phyloP scores from a whole-genome alignment of 2,797 vertebrate species.

The Falco peregrinus region DNA sequence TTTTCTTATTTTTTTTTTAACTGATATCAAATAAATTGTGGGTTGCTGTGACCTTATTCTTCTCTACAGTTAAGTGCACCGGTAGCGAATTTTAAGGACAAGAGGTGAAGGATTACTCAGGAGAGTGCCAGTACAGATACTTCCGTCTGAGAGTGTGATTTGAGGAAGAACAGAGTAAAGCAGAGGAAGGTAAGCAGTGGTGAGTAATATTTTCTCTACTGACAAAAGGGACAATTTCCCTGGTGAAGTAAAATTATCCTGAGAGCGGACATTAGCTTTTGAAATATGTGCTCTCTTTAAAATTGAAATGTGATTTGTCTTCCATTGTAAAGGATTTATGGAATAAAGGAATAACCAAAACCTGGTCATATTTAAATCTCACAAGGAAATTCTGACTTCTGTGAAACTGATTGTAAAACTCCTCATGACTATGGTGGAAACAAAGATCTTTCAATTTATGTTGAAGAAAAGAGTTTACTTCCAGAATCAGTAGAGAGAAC shows the following conservation, averaged over 20 bases:
- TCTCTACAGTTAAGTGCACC: neutral
- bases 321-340: neutral
- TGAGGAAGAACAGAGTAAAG: constrained; percentile 12
- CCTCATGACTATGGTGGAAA: neutral
- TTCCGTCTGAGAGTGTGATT: neutral
- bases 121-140: neutral
- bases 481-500: neutral
- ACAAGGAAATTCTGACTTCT: neutral
- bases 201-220: constrained; percentile 42
- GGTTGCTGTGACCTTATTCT: neutral
- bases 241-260: neutral
- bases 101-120: constrained; percentile 9
- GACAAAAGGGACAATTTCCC: neutral
- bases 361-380: neutral
- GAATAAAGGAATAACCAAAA: neutral
- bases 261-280: neutral
- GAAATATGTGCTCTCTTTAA: neutral
- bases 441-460: neutral
- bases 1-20: neutral
- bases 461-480: neutral
- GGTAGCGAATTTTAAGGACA: neutral
- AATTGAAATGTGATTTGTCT: neutral
- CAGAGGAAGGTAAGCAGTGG: constrained; percentile 17
- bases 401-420: neutral
- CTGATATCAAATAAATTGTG: neutral